Base-by-base conservation (phyloP, 2,113 vertebrate genomes). In the Mobula hypostoma region DNA sequence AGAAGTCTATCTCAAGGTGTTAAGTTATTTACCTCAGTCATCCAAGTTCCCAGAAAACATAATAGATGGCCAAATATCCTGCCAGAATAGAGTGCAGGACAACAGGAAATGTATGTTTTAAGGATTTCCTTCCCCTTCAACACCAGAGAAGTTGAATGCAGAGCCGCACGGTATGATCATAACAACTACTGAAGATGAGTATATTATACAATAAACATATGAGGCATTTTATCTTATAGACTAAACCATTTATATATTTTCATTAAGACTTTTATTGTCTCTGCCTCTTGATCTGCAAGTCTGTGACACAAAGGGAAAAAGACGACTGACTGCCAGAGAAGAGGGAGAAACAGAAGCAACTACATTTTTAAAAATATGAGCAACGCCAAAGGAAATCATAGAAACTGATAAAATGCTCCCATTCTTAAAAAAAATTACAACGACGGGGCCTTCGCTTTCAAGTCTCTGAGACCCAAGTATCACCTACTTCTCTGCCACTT, bases 341-440 rank as follows among this genome's bases (percentile, higher is more conserved):
- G 61, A 1, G 24, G n/a, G 29, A 66, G 61, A 90, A 90, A 15
- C 14, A n/a, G 29, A 87, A 58, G 61, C 83, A 61, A 24, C 63
- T 17, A 32, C 12, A 63, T 3, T 88, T 66, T 63, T 24, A 85
- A 85, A 85, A 8, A 80, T 11, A 63, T 88, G 85, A 90, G 85
- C 85, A 90, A 68, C 85, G 61, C 85, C 85, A 66, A 66, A 90
- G 85, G 85, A 90, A 90, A 32, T 90, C 8, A 4, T 58, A 58
- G 11, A 29, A 29, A 85, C 27, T 12, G 15, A 82, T 40, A 48
- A 24, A 58, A 58, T 61, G 24, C 14, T 58, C 82, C 11, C 19
- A 61, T 61, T 56, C 56, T 74, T 48, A 2, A 48, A 48, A 74
- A 85, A 58, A 48, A 56, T 83, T 56, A 27, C 21, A 58, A 82